Percentiles rank a stretch among this genome's conserved stretches.
phyloP scores from a whole-genome alignment of 92 coral and sea anemone genomes.

The Zoanthus sansibaricus region DNA sequence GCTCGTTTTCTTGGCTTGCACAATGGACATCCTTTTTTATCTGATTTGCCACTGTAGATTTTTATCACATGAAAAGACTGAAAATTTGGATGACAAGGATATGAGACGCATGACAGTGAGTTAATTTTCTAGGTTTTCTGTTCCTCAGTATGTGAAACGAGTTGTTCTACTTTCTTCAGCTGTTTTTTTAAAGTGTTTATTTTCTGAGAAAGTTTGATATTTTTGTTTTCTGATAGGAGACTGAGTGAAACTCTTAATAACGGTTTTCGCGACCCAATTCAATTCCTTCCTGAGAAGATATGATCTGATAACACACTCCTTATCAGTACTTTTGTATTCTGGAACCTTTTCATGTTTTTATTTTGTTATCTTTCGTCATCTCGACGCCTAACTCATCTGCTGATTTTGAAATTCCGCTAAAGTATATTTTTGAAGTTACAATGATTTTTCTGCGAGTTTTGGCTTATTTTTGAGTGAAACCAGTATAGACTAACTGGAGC shows the following conservation, averaged over 20 bases:
- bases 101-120: not conserved
- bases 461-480: not conserved
- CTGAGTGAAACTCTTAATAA: constrained; percentile 29
- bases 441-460: not conserved
- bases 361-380: constrained; percentile 34
- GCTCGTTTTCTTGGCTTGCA: constrained; percentile 9
- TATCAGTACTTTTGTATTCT: constrained; percentile 32
- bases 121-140: not conserved
- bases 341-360: constrained; percentile 17
- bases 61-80: constrained; percentile 37
- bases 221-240: constrained; percentile 13
- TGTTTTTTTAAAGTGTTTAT: constrained; percentile 1
- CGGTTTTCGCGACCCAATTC: constrained; percentile 13
- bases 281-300: constrained; percentile 52
- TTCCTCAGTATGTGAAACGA: not conserved
- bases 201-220: not conserved
- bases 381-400: constrained; percentile 35
- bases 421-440: constrained; percentile 6
- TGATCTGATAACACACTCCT: constrained; percentile 14
- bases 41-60: constrained; percentile 24
- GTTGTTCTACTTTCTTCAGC: not conserved
- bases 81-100: constrained; percentile 12
- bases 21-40: constrained; percentile 1
- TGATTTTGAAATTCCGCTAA: constrained; percentile 11
- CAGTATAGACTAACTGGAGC: not conserved